Conservation (phyloP, 2,797 vertebrate genomes). For the Coreius guichenoti region DNA sequence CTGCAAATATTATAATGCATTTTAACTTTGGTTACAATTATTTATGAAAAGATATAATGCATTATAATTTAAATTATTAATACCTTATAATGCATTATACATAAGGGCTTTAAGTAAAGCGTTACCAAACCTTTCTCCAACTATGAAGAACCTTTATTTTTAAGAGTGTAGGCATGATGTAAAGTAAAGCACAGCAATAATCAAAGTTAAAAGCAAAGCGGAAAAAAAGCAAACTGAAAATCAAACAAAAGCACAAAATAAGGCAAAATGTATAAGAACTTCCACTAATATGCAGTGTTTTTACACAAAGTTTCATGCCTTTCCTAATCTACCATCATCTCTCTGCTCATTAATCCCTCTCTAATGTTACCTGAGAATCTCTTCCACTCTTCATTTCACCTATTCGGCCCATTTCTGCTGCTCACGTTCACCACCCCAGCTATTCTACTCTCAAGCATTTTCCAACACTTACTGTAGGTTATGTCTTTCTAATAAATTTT, state of each 20-base stretch:
- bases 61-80: too few species aligned
- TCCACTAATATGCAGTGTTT: slow-evolving; percentile 51
- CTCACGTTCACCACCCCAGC: slow-evolving; percentile 7
- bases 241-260: neutral
- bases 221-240: neutral
- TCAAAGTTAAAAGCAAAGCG: neutral
- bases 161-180: neutral
- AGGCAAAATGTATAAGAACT: neutral
- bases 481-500: neutral
- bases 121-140: neutral
- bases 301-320: slow-evolving; percentile 79
- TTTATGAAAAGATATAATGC: too few species aligned
- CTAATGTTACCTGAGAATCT: slow-evolving; percentile 73
- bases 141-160: neutral
- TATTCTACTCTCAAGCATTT: slow-evolving; percentile 9
- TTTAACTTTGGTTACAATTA: too few species aligned
- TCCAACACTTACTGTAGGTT: neutral
- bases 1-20: too few species aligned
- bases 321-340: slow-evolving; percentile 80
- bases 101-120: too few species aligned
- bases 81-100: too few species aligned
- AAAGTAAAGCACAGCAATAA: neutral
- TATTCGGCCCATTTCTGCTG: slow-evolving; percentile 69
- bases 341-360: slow-evolving; percentile 80
- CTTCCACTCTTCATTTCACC: slow-evolving; percentile 55